Conservation (phyloP, 1,140 invertebrate genomes). For the Drosophila leontia region DNA sequence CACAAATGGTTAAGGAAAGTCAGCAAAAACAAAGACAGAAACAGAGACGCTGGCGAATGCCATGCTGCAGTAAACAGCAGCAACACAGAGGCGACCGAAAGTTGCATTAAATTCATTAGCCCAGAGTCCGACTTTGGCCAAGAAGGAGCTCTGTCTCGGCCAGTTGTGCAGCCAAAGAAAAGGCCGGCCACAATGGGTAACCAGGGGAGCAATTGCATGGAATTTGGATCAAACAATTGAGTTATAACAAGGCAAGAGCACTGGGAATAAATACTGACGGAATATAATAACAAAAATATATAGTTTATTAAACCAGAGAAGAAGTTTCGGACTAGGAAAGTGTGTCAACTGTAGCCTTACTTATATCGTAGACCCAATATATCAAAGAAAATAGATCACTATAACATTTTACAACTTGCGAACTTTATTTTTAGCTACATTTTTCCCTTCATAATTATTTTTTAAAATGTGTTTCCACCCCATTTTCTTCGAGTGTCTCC, state of each 20-base stretch:
- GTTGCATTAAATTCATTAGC: slow-evolving; percentile 82
- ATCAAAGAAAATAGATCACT: no score
- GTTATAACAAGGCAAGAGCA: slow-evolving; percentile 60
- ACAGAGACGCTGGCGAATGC: slow-evolving; percentile 58
- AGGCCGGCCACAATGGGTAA: slow-evolving; percentile 68
- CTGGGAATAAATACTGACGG: slow-evolving; percentile 15
- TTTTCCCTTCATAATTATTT: background rate
- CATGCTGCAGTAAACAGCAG: slow-evolving; percentile 63
- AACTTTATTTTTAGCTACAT: no score
- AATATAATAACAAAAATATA: no score
- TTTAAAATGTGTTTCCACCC: no score
- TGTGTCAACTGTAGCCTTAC: background rate
- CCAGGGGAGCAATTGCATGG: slow-evolving; percentile 80
- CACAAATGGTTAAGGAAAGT: slow-evolving; percentile 64
- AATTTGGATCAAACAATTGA: slow-evolving; percentile 82
- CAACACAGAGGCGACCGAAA: slow-evolving; percentile 54
- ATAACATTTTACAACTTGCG: background rate
- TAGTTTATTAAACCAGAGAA: no score
- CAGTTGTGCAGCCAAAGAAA: slow-evolving; percentile 40
- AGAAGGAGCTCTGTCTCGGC: slow-evolving; percentile 37
- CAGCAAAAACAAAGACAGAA: slow-evolving; percentile 55
- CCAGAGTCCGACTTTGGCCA: slow-evolving; percentile 44
- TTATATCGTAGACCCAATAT: no score
- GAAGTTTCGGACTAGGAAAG: background rate
- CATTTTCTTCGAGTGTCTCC: slow-evolving; percentile 20